Evolutionary conservation across 1,140 invertebrate genomes (phyloP).

Genomic region (Ectropis grisescens): DNA sequence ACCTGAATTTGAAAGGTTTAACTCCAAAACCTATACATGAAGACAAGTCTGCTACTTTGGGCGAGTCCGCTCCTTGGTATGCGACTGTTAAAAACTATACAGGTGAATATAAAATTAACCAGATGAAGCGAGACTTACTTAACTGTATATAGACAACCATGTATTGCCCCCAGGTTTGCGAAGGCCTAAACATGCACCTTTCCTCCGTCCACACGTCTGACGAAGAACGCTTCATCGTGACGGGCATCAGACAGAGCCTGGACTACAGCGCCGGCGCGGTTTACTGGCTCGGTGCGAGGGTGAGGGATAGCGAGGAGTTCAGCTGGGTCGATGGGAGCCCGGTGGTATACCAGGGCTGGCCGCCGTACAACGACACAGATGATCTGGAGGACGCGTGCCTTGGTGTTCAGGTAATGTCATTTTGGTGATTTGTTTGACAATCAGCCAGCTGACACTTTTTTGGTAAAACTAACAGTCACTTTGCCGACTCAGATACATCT

Average conservation of each 20-base stretch:
- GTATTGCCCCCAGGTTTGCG: slow-evolving; percentile 75
- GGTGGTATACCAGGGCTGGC: slow-evolving; percentile 73
- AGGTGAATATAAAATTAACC: too few species aligned
- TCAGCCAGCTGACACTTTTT: too few species aligned
- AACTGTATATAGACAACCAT: too few species aligned
- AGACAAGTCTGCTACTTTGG: too few species aligned
- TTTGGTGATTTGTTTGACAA: too few species aligned
- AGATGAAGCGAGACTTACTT: too few species aligned
- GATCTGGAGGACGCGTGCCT: slow-evolving; percentile 58
- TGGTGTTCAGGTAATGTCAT: slow-evolving; percentile 56
- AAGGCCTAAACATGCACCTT: slow-evolving; percentile 73
- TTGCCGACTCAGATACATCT: too few species aligned
- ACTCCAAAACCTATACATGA: too few species aligned
- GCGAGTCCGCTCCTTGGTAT: too few species aligned
- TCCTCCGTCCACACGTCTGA: slow-evolving; percentile 73
- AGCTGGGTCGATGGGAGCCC: slow-evolving; percentile 73
- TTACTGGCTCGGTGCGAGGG: slow-evolving; percentile 75
- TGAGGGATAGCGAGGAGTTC: slow-evolving; percentile 26
- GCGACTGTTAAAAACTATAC: too few species aligned
- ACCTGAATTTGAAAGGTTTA: too few species aligned
- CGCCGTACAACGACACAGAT: slow-evolving; percentile 65
- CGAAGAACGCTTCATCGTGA: slow-evolving; percentile 75
- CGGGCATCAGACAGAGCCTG: slow-evolving; percentile 74
- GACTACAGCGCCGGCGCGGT: slow-evolving; percentile 77
- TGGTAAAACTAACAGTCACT: too few species aligned